These are phyloP conservation scores for Tetrax tetrax DNA, from an alignment of 2,113 vertebrate genomes.

Conservation along the genomic window DNA sequence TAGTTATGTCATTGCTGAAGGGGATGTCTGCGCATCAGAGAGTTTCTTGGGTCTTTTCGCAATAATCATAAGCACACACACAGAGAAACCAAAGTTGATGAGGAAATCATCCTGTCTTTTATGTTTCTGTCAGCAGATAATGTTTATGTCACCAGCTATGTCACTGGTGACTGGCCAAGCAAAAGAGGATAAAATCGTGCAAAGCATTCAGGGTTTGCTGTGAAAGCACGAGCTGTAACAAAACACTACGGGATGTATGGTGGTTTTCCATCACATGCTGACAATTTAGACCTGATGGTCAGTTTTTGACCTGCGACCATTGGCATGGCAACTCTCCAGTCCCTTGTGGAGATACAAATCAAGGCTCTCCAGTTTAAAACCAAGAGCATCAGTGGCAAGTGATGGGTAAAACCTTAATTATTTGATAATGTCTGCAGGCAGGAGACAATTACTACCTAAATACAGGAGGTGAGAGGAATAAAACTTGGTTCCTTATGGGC, in stretches of 20 bases:
- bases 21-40: background rate
- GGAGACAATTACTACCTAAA: background rate
- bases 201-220: slow-evolving; percentile 6
- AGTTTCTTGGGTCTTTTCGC: background rate
- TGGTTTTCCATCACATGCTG: background rate
- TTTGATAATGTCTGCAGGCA: background rate
- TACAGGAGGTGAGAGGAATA: background rate
- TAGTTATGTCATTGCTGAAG: background rate
- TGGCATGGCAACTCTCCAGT: slow-evolving; percentile 15
- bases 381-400: background rate
- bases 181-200: background rate
- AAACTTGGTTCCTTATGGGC: background rate
- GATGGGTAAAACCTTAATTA: background rate
- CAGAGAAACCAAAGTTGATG: background rate
- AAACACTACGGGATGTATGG: background rate
- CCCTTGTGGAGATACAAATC: slow-evolving; percentile 43
- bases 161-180: background rate
- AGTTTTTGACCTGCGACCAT: slow-evolving; percentile 20
- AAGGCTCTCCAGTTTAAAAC: slow-evolving; percentile 7
- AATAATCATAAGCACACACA: background rate
- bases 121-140: background rate
- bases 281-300: background rate
- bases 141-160: background rate
- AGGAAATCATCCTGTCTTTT: background rate
- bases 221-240: background rate